These are phyloP conservation scores for Dasypus novemcinctus DNA, from an alignment of 2,113 vertebrate species.

Conservation along the genomic window DNA sequence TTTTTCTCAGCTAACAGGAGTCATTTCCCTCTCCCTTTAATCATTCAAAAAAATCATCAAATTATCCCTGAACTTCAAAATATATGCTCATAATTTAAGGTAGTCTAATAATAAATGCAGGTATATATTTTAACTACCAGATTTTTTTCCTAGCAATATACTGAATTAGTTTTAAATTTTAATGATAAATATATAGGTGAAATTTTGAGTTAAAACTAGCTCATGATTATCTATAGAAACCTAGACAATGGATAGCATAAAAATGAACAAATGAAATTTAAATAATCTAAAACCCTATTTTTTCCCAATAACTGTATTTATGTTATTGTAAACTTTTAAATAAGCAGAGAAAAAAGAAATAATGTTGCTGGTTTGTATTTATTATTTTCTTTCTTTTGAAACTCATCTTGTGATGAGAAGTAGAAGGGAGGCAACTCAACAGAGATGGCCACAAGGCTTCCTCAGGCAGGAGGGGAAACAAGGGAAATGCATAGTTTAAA, in stretches of 20 bases:
- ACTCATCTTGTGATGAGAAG: neutral
- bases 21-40: neutral
- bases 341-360: neutral
- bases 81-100: neutral
- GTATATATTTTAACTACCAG: neutral
- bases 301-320: neutral
- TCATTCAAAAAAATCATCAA: neutral
- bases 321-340: neutral
- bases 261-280: neutral
- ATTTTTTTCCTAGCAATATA: neutral
- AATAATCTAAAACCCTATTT: neutral
- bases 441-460: neutral
- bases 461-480: neutral
- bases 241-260: neutral
- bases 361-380: neutral
- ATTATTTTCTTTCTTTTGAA: neutral
- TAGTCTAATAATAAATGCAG: neutral
- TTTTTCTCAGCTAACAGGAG: neutral
- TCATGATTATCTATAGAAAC: neutral
- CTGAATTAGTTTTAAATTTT: neutral
- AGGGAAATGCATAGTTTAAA: neutral
- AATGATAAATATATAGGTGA: neutral
- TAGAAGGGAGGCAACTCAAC: fast-evolving
- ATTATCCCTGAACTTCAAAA: neutral
- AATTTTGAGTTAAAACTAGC: neutral